Conservation (phyloP, 2,797 vertebrate genomes). For the Loris lydekkerianus region DNA sequence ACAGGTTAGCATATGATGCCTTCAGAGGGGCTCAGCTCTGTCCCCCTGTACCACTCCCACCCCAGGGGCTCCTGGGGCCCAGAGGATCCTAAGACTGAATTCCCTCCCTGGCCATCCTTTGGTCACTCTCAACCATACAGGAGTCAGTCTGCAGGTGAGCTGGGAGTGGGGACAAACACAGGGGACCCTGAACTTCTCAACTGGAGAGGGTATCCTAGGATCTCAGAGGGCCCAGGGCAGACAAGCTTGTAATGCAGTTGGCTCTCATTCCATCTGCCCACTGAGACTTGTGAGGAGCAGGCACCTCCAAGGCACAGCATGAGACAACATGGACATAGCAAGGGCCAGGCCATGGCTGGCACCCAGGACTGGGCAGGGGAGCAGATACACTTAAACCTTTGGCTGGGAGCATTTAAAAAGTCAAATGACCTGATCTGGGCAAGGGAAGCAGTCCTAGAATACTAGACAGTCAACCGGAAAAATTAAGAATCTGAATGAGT, state of each 20-base stretch:
- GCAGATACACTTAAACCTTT: background rate
- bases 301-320: accelerated
- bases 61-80: background rate
- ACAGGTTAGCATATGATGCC: conserved; percentile 82
- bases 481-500: background rate
- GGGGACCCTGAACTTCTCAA: background rate
- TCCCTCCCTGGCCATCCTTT: background rate
- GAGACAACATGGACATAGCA: background rate
- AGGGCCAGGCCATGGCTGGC: background rate
- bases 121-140: background rate
- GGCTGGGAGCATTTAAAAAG: background rate
- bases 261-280: background rate
- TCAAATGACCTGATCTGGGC: accelerated
- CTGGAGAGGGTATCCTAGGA: background rate
- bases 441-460: background rate
- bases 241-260: background rate
- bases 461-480: background rate
- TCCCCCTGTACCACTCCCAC: accelerated
- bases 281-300: accelerated
- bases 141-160: too few species aligned
- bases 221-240: background rate
- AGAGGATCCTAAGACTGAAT: background rate
- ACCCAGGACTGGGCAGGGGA: background rate
- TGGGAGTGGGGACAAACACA: background rate
- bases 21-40: accelerated